Evolutionary conservation across 1,140 invertebrate species (phyloP).

Genomic region (Thaumatotibia leucotreta): DNA sequence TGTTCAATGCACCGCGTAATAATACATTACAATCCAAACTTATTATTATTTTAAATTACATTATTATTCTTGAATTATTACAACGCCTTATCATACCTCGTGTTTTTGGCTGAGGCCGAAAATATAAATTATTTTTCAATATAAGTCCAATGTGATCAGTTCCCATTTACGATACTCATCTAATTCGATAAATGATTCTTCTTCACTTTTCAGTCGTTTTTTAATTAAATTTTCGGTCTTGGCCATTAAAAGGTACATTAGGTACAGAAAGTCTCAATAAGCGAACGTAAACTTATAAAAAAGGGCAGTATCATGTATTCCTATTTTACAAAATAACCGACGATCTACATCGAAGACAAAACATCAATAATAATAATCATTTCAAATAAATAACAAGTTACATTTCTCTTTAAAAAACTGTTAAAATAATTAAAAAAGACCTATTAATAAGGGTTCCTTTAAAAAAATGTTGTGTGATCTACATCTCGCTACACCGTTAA

Average conservation of each 20-base stretch:
- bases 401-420: conserved; percentile 64
- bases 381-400: conserved; percentile 77
- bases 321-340: conserved; percentile 69
- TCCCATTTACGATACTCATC: conserved; percentile 17
- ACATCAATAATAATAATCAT: conserved; percentile 75
- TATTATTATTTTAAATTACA: conserved; percentile 40
- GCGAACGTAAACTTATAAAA: conserved; percentile 55
- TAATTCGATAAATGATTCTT: background rate
- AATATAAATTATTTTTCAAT: background rate
- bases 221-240: conserved; percentile 8
- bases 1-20: conserved; percentile 54
- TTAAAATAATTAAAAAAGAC: conserved; percentile 71
- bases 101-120: background rate
- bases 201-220: background rate
- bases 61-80: conserved; percentile 14
- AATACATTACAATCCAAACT: conserved; percentile 46
- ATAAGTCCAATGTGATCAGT: background rate
- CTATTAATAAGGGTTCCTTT: conserved; percentile 55
- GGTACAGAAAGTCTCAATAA: conserved; percentile 30
- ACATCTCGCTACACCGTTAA: conserved; percentile 57
- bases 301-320: conserved; percentile 65
- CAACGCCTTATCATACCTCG: conserved; percentile 5
- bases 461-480: conserved; percentile 61
- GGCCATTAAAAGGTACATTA: background rate
- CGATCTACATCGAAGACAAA: conserved; percentile 62